Evolutionary conservation across 1,140 invertebrate species (phyloP).

Genomic region (Carposina sasakii): DNA sequence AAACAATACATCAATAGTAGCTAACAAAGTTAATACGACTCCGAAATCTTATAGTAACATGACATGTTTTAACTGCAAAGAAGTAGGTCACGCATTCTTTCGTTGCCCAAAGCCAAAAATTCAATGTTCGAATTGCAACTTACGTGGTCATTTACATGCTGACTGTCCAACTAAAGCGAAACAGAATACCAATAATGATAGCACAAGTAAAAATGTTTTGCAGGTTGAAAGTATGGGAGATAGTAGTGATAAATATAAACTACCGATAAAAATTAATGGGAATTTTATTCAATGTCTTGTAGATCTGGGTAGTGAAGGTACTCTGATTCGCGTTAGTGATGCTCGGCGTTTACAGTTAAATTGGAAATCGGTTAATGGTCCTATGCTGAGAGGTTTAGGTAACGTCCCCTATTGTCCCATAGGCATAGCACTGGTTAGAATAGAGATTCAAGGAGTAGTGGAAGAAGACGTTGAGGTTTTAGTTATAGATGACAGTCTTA

Average conservation of each 20-base stretch:
- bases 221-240: neutral
- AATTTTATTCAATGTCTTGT: neutral
- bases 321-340: neutral
- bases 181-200: neutral
- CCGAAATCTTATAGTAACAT: neutral
- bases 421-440: neutral
- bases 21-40: neutral
- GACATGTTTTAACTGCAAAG: slow-evolving; percentile 14
- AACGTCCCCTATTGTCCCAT: neutral
- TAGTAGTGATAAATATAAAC: slow-evolving; percentile 7
- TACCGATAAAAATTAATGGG: neutral
- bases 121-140: slow-evolving; percentile 2
- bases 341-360: neutral
- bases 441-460: neutral
- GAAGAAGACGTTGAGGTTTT: neutral
- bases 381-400: neutral
- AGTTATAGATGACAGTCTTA: neutral
- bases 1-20: neutral
- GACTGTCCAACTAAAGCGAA: slow-evolving; percentile 5
- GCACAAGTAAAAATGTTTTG: slow-evolving; percentile 1
- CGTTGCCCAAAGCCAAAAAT: slow-evolving; percentile 8
- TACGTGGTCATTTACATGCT: neutral
- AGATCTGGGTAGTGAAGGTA: slow-evolving; percentile 7
- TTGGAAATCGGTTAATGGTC: neutral
- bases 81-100: slow-evolving; percentile 11